phyloP scores from a whole-genome alignment of 2,888 invertebrate genomes.

The Ophion obscuratus region DNA sequence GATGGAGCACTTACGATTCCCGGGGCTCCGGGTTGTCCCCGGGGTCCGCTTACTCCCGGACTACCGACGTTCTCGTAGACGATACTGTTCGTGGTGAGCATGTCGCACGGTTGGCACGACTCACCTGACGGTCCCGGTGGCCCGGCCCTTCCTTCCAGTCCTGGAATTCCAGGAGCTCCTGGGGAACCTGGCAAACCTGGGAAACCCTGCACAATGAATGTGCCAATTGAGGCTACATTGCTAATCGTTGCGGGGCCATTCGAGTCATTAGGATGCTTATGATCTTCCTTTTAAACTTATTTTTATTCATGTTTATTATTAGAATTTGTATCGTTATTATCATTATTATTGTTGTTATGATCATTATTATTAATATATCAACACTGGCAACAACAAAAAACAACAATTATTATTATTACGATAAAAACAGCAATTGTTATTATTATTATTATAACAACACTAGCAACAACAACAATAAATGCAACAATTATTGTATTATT shows the following conservation, averaged over 20 bases:
- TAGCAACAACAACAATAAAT: too few relatives aligned
- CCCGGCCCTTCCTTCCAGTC: constrained; percentile 81
- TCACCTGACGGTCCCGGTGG: constrained; percentile 84
- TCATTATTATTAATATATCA: too few relatives aligned
- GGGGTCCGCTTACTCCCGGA: constrained; percentile 85
- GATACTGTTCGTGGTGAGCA: constrained; percentile 72
- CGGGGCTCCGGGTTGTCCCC: constrained; percentile 86
- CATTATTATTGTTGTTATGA: too few relatives aligned
- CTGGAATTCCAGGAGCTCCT: constrained; percentile 84
- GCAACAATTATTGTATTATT: too few relatives aligned
- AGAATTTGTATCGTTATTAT: background rate
- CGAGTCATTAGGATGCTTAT: background rate
- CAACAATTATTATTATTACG: too few relatives aligned
- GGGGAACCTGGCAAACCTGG: constrained; percentile 80
- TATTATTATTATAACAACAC: too few relatives aligned
- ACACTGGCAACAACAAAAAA: too few relatives aligned
- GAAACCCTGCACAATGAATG: constrained; percentile 74
- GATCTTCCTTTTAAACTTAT: background rate
- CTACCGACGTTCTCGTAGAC: constrained; percentile 78
- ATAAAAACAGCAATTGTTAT: too few relatives aligned
- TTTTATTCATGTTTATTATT: background rate
- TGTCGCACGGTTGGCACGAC: constrained; percentile 78
- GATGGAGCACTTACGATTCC: constrained; percentile 84
- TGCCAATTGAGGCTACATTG: background rate
- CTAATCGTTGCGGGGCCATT: background rate